Conservation (phyloP, 2,797 vertebrate genomes). For the Chrosomus eos region DNA sequence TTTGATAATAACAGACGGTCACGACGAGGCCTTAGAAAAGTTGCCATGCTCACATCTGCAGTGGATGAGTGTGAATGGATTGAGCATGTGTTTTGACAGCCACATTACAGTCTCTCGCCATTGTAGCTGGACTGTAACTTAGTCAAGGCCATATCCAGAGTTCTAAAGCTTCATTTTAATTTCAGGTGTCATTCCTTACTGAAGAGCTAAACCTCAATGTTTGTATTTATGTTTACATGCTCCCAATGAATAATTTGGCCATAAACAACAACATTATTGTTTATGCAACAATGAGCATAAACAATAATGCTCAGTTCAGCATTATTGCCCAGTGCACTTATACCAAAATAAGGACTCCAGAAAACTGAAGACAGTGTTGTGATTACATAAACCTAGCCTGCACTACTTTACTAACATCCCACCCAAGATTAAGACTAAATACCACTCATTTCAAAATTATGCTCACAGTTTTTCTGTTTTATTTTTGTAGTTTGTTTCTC, state of each 20-base stretch:
- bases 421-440: background rate
- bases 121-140: constrained; percentile 4
- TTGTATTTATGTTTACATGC: background rate
- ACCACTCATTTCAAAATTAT: background rate
- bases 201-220: background rate
- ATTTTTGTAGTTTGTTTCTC: background rate
- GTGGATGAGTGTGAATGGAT: constrained; percentile 50
- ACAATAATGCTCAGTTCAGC: too few species aligned
- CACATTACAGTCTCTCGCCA: constrained; percentile 45
- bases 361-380: background rate
- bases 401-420: background rate
- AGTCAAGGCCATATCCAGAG: constrained; percentile 25
- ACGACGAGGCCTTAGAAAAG: constrained; percentile 49
- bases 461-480: background rate
- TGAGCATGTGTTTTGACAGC: constrained; percentile 68
- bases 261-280: too few species aligned
- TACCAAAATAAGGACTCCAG: background rate
- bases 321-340: background rate
- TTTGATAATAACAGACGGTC: constrained; percentile 32
- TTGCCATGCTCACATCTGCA: constrained; percentile 41
- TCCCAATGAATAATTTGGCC: background rate
- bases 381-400: background rate
- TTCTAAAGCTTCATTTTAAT: background rate
- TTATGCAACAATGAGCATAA: too few species aligned
- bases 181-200: background rate